Conservation (phyloP, 2,797 vertebrate genomes). For the Paedocypris micromegethes region DNA sequence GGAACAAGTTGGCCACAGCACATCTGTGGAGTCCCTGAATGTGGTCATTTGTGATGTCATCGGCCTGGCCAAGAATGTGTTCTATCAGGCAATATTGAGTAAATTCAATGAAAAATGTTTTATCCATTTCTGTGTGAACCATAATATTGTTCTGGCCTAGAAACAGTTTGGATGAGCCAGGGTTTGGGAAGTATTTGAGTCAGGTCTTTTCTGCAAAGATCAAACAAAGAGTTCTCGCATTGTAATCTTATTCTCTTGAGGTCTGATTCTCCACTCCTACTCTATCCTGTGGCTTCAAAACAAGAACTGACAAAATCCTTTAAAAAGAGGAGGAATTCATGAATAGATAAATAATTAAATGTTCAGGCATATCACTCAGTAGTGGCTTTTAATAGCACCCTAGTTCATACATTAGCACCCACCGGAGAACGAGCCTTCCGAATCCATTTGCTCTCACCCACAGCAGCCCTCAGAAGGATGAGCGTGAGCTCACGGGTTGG, state of each 20-base stretch:
- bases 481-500: constrained; percentile 41
- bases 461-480: constrained; percentile 38
- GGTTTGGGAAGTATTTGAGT: constrained; percentile 30
- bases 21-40: constrained; percentile 21
- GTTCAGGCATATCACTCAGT: constrained; percentile 41
- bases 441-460: constrained; percentile 47
- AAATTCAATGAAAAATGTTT: not conserved
- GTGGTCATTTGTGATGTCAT: constrained; percentile 28
- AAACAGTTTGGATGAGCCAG: constrained; percentile 21
- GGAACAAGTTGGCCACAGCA: constrained; percentile 20
- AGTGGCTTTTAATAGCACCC: constrained; percentile 45
- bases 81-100: not conserved
- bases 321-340: constrained; percentile 45
- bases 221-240: constrained; percentile 36
- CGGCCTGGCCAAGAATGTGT: constrained; percentile 9
- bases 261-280: constrained; percentile 16
- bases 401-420: constrained; percentile 51
- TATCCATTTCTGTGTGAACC: not conserved
- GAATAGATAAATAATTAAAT: constrained; percentile 49
- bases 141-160: constrained; percentile 6
- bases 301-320: constrained; percentile 42
- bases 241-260: constrained; percentile 40
- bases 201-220: constrained; percentile 40
- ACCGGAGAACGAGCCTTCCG: constrained; percentile 45
- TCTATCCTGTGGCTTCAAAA: constrained; percentile 35